These are phyloP conservation scores for Tiphia femorata DNA, from an alignment of 2,888 invertebrate species.

Conservation along the genomic window DNA sequence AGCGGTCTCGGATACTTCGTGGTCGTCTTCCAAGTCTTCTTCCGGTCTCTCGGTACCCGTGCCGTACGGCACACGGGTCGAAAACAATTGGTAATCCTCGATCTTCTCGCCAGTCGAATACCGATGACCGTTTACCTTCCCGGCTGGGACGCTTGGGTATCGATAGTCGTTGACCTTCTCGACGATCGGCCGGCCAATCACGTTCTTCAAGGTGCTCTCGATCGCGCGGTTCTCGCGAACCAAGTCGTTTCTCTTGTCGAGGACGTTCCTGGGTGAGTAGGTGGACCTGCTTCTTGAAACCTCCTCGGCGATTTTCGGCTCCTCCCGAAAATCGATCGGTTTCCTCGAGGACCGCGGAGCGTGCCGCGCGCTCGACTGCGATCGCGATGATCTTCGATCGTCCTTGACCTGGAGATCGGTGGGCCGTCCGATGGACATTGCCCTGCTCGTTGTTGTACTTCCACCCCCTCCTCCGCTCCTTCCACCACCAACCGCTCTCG, in stretches of 20 bases:
- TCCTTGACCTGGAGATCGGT: background rate
- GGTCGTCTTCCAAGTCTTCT: background rate
- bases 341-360: too few species aligned
- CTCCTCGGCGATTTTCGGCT: constrained; percentile 6
- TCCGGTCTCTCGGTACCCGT: background rate
- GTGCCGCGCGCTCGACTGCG: too few species aligned
- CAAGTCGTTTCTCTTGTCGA: background rate
- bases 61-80: too few species aligned
- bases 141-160: constrained; percentile 4
- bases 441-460: constrained; percentile 10
- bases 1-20: background rate
- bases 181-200: background rate
- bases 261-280: background rate
- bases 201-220: constrained; percentile 32
- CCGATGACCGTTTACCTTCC: too few species aligned
- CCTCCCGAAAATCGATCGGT: too few species aligned
- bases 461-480: constrained; percentile 8
- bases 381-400: background rate
- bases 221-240: constrained; percentile 41
- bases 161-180: constrained; percentile 12
- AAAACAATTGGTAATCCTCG: too few species aligned
- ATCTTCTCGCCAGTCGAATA: background rate
- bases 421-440: background rate
- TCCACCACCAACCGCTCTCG: too few species aligned
- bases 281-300: background rate